Evolutionary conservation across 2,797 vertebrate species (phyloP).

Genomic region (Acropternis orthonyx): DNA sequence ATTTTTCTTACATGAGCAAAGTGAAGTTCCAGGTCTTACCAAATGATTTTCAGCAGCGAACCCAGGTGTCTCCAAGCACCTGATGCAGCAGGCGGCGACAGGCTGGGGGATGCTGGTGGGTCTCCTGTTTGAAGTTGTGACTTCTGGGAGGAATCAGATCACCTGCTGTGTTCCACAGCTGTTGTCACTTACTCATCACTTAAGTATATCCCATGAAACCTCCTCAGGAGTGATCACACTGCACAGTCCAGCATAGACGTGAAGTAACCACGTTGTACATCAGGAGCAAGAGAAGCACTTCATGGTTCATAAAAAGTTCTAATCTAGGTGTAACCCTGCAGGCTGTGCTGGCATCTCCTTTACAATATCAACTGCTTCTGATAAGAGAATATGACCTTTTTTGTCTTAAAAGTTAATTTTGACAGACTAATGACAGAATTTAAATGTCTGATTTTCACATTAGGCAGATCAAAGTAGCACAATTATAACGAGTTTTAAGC

Average conservation of each 20-base stretch:
- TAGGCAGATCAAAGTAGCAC: neutral
- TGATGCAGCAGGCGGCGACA: fast-evolving
- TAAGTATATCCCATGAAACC: neutral
- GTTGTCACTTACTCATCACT: neutral
- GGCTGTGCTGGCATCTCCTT: neutral
- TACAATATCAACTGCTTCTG: neutral
- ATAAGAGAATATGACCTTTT: neutral
- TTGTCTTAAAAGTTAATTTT: neutral
- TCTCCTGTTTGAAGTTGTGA: neutral
- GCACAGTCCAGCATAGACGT: neutral
- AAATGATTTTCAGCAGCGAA: neutral
- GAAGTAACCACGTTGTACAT: neutral
- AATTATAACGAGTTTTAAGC: neutral
- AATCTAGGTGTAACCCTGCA: neutral
- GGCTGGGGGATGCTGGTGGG: neutral
- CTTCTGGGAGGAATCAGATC: neutral
- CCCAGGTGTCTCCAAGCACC: too few relatives aligned
- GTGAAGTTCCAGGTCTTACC: neutral
- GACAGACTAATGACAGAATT: neutral
- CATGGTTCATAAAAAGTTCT: neutral
- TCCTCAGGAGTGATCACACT: neutral
- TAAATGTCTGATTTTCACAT: neutral
- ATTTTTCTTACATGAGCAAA: neutral
- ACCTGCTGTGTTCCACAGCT: neutral
- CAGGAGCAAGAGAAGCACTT: neutral